phyloP scores from a whole-genome alignment of 2,113 vertebrate genomes.

The Scatophagus argus region DNA sequence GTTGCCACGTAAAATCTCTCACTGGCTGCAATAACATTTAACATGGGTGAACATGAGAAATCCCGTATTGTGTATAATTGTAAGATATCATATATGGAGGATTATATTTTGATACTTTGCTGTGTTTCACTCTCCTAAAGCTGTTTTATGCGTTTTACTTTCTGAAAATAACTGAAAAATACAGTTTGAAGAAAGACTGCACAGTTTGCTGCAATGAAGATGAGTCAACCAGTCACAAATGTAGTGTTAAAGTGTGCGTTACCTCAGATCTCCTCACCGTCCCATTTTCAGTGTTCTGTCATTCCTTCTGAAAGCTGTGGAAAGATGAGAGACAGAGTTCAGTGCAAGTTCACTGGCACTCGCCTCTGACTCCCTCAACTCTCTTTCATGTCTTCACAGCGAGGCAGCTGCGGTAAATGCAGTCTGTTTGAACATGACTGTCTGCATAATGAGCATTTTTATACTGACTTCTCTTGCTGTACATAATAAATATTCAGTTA shows the following conservation, averaged over 20 bases:
- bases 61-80: not conserved
- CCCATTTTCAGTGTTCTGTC: not conserved
- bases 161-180: not conserved
- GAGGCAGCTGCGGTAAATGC: constrained; percentile 31
- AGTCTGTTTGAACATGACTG: constrained; percentile 55
- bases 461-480: not conserved
- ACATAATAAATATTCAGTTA: constrained; percentile 9
- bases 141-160: not conserved
- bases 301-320: not conserved
- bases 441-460: constrained; percentile 22
- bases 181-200: not conserved
- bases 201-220: not conserved
- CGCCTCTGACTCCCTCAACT: constrained; percentile 45
- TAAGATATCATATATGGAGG: not conserved
- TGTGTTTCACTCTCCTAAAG: not conserved
- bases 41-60: not conserved
- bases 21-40: not conserved
- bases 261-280: constrained; percentile 12
- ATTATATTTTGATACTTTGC: not conserved
- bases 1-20: too few relatives aligned
- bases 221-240: not conserved
- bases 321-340: constrained; percentile 59
- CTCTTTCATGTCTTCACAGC: constrained; percentile 56
- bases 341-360: constrained; percentile 60
- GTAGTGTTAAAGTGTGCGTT: not conserved